phyloP scores from a whole-genome alignment of 1,140 invertebrate genomes.

The Bactericera cockerelli region DNA sequence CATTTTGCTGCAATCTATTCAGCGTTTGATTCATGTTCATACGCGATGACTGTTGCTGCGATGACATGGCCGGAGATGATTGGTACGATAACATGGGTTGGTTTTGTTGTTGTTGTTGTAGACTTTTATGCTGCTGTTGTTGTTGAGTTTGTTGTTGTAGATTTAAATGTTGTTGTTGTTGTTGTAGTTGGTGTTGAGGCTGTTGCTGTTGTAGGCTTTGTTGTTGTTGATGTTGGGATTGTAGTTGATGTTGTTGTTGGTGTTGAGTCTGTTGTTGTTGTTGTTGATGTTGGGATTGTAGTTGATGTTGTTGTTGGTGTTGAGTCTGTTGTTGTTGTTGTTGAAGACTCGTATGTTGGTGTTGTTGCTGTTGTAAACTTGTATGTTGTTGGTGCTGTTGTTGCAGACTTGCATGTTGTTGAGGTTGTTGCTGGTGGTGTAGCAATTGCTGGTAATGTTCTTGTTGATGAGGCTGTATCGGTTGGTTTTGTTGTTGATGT shows the following conservation, averaged over 20 bases:
- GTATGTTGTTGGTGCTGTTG: conserved; percentile 3
- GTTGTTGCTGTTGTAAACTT: conserved; percentile 2
- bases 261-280: conserved; percentile 18
- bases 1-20: neutral
- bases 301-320: neutral
- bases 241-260: conserved; percentile 15
- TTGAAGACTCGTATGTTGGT: conserved; percentile 10
- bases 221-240: conserved; percentile 18
- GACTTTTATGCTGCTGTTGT: conserved; percentile 15
- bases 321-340: neutral
- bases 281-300: conserved; percentile 16
- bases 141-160: conserved; percentile 17
- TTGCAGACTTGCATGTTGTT: no score
- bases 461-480: conserved; percentile 11
- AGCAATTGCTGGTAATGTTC: neutral
- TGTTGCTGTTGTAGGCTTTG: neutral
- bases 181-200: neutral
- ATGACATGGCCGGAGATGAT: neutral
- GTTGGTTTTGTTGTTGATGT: conserved; percentile 4
- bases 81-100: no score
- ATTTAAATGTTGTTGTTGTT: conserved; percentile 16
- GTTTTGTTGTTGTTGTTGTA: conserved; percentile 17
- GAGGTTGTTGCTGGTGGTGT: neutral
- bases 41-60: neutral
- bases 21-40: neutral